A percentile compares a stretch with the other conserved stretches of the same genome.
Evolutionary conservation across 1,140 invertebrate genomes (phyloP).

Genomic region (Heterodera carotae): DNA sequence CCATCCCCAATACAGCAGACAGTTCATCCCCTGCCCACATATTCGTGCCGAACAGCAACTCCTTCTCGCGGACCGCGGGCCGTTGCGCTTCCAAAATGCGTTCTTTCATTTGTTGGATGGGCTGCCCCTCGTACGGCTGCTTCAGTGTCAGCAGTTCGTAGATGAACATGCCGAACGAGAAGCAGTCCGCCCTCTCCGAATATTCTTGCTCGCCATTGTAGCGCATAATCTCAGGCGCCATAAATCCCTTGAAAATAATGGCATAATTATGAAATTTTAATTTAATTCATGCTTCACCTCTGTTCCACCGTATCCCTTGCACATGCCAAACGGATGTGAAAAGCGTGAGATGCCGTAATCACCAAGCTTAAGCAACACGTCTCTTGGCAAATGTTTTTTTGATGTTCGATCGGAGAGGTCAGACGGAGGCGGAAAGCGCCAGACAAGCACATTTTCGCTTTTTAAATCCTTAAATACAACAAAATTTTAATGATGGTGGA

Average conservation of each 20-base stretch:
- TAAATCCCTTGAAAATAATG: conserved; percentile 75
- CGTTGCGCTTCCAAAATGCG: conserved; percentile 89
- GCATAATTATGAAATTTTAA: background rate
- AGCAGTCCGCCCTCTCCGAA: conserved; percentile 96
- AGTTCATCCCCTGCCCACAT: too few relatives aligned
- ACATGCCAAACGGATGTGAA: conserved; percentile 67
- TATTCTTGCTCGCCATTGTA: conserved; percentile 98
- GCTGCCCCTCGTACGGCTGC: conserved; percentile 87
- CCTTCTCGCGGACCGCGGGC: conserved; percentile 80
- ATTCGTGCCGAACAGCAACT: conserved; percentile 9
- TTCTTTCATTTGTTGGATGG: conserved; percentile 84
- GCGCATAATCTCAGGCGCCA: conserved; percentile 96
- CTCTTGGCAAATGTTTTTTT: conserved; percentile 41
- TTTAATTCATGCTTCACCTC: conserved; percentile 40
- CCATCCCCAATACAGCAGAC: too few relatives aligned
- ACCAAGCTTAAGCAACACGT: conserved; percentile 78
- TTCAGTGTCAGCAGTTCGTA: conserved; percentile 91
- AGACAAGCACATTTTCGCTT: conserved; percentile 95
- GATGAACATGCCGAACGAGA: conserved; percentile 98
- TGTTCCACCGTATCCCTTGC: conserved; percentile 88
- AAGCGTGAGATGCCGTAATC: conserved; percentile 63
- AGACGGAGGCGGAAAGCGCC: conserved; percentile 54
- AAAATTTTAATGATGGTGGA: background rate
- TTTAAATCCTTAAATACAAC: conserved; percentile 80
- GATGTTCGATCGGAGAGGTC: background rate